Conservation (phyloP, 1,140 invertebrate genomes). For the Apis mellifera region DNA sequence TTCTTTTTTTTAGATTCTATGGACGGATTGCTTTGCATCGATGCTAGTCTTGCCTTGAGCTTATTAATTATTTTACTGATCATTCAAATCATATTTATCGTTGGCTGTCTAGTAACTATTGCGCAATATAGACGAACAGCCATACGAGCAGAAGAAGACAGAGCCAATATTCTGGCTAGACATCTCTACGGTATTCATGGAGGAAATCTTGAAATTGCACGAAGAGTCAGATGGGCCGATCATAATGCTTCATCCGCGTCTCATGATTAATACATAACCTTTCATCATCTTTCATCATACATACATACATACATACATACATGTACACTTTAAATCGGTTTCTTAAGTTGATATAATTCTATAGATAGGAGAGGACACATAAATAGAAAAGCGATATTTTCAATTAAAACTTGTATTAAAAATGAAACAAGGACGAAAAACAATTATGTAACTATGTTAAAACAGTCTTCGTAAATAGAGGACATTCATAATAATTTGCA, state of each 20-base stretch:
- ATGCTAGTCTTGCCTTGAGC: constrained; percentile 68
- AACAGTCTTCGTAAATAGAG: background rate
- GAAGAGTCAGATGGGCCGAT: constrained; percentile 79
- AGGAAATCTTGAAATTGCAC: constrained; percentile 76
- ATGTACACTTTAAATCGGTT: background rate
- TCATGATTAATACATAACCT: background rate
- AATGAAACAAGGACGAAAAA: background rate
- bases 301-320: background rate
- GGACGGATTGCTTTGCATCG: constrained; percentile 72
- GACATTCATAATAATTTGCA: background rate
- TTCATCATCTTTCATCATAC: background rate
- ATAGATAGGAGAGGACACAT: too few relatives aligned
- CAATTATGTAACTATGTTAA: background rate
- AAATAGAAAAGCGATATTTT: background rate
- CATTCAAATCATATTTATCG: constrained; percentile 74
- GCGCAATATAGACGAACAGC: constrained; percentile 71
- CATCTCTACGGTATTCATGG: constrained; percentile 76
- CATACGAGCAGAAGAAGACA: constrained; percentile 74
- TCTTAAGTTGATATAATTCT: background rate
- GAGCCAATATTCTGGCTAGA: constrained; percentile 73
- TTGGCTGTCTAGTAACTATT: constrained; percentile 73
- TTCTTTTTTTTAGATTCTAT: constrained; percentile 56
- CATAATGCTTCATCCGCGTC: constrained; percentile 63
- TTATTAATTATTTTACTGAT: constrained; percentile 74
- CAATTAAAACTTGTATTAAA: background rate